Evolutionary conservation across 1,140 invertebrate species (phyloP), one percentile per base, ranked within the genome.

Genomic region (Helicorthomorpha holstii): DNA sequence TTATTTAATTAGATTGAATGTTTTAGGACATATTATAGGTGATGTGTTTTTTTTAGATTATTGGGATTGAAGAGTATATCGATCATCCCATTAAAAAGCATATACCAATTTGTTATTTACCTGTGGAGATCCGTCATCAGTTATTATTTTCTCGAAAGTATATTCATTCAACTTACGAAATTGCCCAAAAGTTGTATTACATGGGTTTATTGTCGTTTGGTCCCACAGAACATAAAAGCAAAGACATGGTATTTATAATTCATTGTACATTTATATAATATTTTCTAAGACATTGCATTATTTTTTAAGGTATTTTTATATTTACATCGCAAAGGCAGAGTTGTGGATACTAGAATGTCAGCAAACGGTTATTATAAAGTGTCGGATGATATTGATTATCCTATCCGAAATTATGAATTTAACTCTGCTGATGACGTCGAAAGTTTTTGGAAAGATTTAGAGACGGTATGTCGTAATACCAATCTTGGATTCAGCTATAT

Each of bases 181-280:
- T 74, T 0, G 59, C 79, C 23, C 67, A 65, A 0, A 60, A 70
- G 12, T 61, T 87, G 0, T 75, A 74, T 54, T 78, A 75, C 53
- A 74, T 82, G 59, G 84, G 83, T 0, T 59, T 88, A 2, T 54
- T 83, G 16, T 80, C 85, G 57, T 77, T 83, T 59, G 82, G 82
- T 0, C 74, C 76, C 0, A 76, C 79, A 43, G 68, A 70, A 42
- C 59, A 75, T 14, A 76, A 79, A 57, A 79, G 82, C 48, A 83
- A 83, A 56, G 82, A 86, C 60, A 74, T 78, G 66, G 67, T 69
- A n/a, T n/a, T n/a, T n/a, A n/a, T n/a, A n/a, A n/a, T n/a, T n/a
- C n/a, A n/a, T n/a, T n/a, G n/a, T n/a, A n/a, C n/a, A n/a, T n/a
- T n/a, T n/a, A n/a, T n/a, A n/a, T n/a, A n/a, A n/a, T n/a, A n/a